These are phyloP conservation scores for Alcis repandata DNA, from an alignment of 2,888 invertebrate species.

Conservation along the genomic window DNA sequence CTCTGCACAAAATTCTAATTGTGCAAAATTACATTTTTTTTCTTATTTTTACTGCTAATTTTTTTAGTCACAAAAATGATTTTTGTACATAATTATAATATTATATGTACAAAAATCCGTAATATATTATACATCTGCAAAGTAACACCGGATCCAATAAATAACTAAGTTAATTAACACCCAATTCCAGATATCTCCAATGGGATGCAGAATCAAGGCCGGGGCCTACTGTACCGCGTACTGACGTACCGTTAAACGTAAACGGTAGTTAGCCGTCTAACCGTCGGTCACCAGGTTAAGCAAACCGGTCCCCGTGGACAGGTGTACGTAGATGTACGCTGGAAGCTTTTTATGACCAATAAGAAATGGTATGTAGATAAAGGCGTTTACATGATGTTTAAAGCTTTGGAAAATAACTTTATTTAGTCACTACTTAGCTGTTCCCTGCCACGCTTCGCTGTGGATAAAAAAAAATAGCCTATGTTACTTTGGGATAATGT, in stretches of 20 bases:
- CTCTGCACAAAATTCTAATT: too few species aligned
- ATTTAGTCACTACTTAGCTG: too few species aligned
- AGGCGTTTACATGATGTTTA: not conserved
- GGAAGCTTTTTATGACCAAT: not conserved
- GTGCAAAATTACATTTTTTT: not conserved
- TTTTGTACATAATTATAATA: too few species aligned
- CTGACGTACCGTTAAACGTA: slow-evolving; percentile 34
- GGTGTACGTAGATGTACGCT: not conserved
- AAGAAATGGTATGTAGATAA: not conserved
- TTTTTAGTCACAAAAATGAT: not conserved
- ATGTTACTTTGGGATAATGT: too few species aligned
- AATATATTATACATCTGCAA: too few species aligned
- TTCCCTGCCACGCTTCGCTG: too few species aligned
- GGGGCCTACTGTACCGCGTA: slow-evolving; percentile 20
- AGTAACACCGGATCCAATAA: too few species aligned
- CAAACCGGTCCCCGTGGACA: slow-evolving; percentile 32
- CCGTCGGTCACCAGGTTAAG: slow-evolving; percentile 43
- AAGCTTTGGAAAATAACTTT: too few species aligned
- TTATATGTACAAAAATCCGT: too few species aligned
- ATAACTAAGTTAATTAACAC: not conserved
- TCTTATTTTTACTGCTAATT: not conserved
- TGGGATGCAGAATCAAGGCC: slow-evolving; percentile 30
- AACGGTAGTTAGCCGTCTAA: slow-evolving; percentile 38
- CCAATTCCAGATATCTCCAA: not conserved
- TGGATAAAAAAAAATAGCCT: too few species aligned